Evolutionary conservation across 2,888 invertebrate species (phyloP), one percentile per base, ranked within the genome.

Genomic region (Schizaphis graminum): DNA sequence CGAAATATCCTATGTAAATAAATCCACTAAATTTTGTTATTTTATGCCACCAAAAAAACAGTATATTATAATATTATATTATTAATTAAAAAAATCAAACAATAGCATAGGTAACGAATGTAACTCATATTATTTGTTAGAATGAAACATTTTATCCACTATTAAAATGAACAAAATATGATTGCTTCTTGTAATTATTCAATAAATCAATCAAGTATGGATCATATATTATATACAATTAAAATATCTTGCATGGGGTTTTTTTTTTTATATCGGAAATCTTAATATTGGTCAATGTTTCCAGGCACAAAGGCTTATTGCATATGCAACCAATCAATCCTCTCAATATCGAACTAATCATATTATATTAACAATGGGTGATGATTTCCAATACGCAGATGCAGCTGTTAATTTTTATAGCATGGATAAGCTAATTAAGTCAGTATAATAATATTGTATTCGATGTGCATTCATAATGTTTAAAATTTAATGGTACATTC

Each of bases 321-420:
- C 44, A 4, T 94, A 86, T 21, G 85, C 47, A 10, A 77, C 47
- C 10, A 94, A 91, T 3, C 93, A 94, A 41, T 90, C 93, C 84
- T 24, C 26, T 10, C 61, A 91, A 0, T 97, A 96, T 95, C 95
- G 95, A 91, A 97, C 97, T 3, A 96, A 97, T 94, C 97, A 97
- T 95, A 96, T 97, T 11, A 96, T 97, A 95, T 96, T 97, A 95
- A 96, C 97, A 1, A 97, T 97, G 97, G 97, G 97, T 21, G 96
- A 96, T 87, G 97, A 97, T 95, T 97, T 97, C 95, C 96, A 96
- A 94, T 97, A 97, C 95, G 96, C 96, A 95, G 96, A 96, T 95
- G 97, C 97, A 5, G 95, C 96, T 49, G 95, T 96, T 61, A 97
- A 97, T 96, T 97, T 96, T 95, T 96, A 96, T 89, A 97, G 97